Base-by-base conservation (phyloP, 1,140 invertebrate genomes). In the Pogonus chalceus region DNA sequence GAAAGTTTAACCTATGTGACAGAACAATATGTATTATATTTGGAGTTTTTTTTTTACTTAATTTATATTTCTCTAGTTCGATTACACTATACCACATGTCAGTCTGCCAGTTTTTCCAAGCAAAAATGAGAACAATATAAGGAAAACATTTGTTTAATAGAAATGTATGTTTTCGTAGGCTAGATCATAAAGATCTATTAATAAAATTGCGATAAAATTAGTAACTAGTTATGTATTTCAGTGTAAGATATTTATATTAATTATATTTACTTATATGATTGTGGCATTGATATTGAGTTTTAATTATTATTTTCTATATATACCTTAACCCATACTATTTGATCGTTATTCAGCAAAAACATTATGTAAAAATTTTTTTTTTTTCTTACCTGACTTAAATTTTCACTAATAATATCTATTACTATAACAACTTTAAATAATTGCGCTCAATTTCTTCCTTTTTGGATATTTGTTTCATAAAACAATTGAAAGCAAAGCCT, bases 191-290 rank as follows among this genome's bases (percentile, higher is more conserved):
- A 62, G 59, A 59, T 58, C 58, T 58, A 50, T 37, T 49, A 53
- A 51, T 54, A 39, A 47, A 23, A 57, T 51, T 51, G 53, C 48
- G 49, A 57, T 66, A 67, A 64, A 65, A 65, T 65, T 66, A 68
- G 66, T 43, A 43, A 35, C 35, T 57, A 54, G 54, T 62, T 64
- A 62, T 68, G 66, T 68, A 69, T 64, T 67, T 65, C 62, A 63
- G 64, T 69, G 67, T 69, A 69, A 69, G 65, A 69, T 69, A 69
- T 69, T 69, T 69, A 69, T 69, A 66, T 60, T 66, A 67, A 69
- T 66, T 69, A 69, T 68, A 68, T 68, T 67, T 69, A 66, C 62
- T 68, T n/a, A n/a, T 69, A 62, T 65, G 62, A 63, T 61, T 63
- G 58, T 62, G 37, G 37, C 37, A 43, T 43, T 43, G 37, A 43